Evolutionary conservation across 2,888 invertebrate species (phyloP).

Genomic region (Macaria notata): DNA sequence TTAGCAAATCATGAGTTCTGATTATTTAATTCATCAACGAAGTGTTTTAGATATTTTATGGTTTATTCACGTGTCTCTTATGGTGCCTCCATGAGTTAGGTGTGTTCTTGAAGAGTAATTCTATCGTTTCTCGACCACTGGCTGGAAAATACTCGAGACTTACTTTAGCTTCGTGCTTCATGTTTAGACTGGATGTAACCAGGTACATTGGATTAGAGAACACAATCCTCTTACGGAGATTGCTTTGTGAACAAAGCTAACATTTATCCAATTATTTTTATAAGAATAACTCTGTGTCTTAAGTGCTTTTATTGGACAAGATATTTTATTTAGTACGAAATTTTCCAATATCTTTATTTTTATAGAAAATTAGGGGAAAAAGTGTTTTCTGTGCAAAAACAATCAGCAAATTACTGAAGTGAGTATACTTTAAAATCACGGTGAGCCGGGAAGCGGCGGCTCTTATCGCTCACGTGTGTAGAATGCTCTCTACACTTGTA

Average conservation of each 20-base stretch:
- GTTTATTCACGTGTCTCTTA: no score
- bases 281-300: not conserved
- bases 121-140: not conserved
- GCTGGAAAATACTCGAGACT: slow-evolving; percentile 16
- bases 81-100: no score
- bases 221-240: slow-evolving; percentile 9
- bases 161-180: slow-evolving; percentile 7
- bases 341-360: no score
- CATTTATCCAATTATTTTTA: slow-evolving; percentile 2
- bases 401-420: slow-evolving; percentile 59
- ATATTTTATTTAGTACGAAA: not conserved
- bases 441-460: slow-evolving; percentile 63
- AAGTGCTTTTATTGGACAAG: not conserved
- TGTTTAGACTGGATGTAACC: slow-evolving; percentile 16
- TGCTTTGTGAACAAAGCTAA: slow-evolving; percentile 2
- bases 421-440: slow-evolving; percentile 64
- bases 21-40: no score
- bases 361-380: no score
- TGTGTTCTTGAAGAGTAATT: no score
- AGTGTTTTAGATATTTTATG: no score
- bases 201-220: slow-evolving; percentile 12
- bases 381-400: no score
- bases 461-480: slow-evolving; percentile 70
- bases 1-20: no score
- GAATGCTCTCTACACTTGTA: slow-evolving; percentile 60